These are phyloP conservation scores for Drosophila neutralis DNA, from an alignment of 2,888 invertebrate species.

Conservation along the genomic window DNA sequence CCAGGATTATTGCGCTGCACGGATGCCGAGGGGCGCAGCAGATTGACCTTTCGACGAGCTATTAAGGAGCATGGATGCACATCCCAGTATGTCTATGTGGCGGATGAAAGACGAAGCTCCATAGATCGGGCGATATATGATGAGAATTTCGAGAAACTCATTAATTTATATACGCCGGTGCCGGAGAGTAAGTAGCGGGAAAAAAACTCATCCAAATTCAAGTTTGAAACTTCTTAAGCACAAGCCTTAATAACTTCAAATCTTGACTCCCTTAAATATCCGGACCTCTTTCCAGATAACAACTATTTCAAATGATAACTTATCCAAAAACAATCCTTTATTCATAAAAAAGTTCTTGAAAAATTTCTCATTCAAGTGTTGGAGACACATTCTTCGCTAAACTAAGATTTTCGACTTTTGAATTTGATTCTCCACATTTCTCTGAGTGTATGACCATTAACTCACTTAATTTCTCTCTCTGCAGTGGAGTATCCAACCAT, in stretches of 20 bases:
- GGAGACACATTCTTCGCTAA: not conserved
- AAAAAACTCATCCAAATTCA: not conserved
- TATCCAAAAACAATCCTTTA: not conserved
- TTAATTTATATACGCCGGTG: constrained; percentile 87
- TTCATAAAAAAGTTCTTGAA: too few relatives aligned
- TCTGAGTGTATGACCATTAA: not conserved
- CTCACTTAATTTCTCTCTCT: not conserved
- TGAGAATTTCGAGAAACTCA: constrained; percentile 85
- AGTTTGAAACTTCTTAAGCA: not conserved
- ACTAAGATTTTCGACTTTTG: not conserved
- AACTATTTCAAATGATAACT: not conserved
- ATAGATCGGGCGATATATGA: constrained; percentile 85
- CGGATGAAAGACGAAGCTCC: constrained; percentile 83
- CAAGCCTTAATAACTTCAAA: fast-evolving
- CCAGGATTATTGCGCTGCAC: constrained; percentile 80
- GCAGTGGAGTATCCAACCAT: constrained; percentile 81
- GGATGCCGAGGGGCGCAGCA: constrained; percentile 50
- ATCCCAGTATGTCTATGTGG: constrained; percentile 72
- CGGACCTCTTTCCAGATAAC: not conserved
- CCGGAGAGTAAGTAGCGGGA: constrained; percentile 82
- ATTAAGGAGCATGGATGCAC: constrained; percentile 66
- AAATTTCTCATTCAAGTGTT: not conserved
- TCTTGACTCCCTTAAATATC: not conserved
- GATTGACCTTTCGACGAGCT: constrained; percentile 68
- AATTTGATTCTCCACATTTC: not conserved